These are phyloP conservation scores for Micoletzkya japonica DNA, from an alignment of 2,888 invertebrate species.

Conservation along the genomic window DNA sequence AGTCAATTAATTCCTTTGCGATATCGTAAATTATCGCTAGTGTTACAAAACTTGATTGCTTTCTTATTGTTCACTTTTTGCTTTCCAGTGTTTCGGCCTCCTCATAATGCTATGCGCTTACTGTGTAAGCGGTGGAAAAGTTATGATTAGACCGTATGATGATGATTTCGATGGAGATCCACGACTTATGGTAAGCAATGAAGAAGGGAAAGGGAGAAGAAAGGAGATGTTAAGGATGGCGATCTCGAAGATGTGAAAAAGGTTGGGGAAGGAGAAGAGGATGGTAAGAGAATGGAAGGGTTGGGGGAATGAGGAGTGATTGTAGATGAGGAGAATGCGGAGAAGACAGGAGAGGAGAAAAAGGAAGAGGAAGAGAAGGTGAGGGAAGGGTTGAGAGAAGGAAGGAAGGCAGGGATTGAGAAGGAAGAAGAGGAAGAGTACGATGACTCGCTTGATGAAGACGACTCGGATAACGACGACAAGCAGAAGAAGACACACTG, in stretches of 20 bases:
- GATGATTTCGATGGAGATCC: conserved; percentile 41
- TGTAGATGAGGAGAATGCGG: conserved; percentile 18
- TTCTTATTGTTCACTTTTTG: too few relatives aligned
- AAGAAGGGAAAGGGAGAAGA: conserved; percentile 41
- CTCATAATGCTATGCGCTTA: conserved; percentile 36
- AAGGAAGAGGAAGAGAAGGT: conserved; percentile 28
- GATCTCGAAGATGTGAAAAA: not conserved
- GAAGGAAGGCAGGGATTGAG: not conserved
- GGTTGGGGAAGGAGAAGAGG: not conserved
- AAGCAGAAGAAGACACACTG: conserved; percentile 11
- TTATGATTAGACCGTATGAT: conserved; percentile 36
- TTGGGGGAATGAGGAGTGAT: too few relatives aligned
- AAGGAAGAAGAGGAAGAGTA: conserved; percentile 12
- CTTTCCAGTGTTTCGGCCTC: conserved; percentile 36
- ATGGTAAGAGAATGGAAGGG: not conserved
- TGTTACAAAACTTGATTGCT: too few relatives aligned
- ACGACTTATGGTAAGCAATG: conserved; percentile 35
- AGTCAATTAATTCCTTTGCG: too few relatives aligned
- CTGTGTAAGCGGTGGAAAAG: conserved; percentile 39
- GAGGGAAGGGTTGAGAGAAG: not conserved
- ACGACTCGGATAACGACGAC: conserved; percentile 25
- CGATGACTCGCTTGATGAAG: not conserved
- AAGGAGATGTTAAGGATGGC: conserved; percentile 4
- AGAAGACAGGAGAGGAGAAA: not conserved
- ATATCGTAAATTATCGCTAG: too few relatives aligned